phyloP scores from a whole-genome alignment of 64 coral and sea anemone genomes.

The Platygyra sinensis region DNA sequence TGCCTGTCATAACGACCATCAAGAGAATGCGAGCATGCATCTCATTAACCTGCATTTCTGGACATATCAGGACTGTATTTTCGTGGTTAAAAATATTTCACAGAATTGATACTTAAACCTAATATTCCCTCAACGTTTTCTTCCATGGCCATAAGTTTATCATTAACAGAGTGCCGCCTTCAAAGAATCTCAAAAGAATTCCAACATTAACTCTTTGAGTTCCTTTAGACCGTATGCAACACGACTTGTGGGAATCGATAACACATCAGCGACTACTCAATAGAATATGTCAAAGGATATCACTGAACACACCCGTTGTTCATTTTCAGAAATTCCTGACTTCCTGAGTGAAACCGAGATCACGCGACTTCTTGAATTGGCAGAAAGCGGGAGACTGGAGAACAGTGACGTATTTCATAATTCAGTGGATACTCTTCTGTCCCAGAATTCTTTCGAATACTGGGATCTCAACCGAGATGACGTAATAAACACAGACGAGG shows the following conservation, averaged over 20 bases:
- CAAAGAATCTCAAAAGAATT: too few relatives aligned
- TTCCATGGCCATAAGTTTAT: too few relatives aligned
- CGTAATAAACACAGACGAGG: conserved; percentile 43
- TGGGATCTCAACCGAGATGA: conserved; percentile 66
- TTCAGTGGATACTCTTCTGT: not conserved
- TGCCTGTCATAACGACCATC: too few relatives aligned
- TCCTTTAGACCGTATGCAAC: too few relatives aligned
- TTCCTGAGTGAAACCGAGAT: conserved; percentile 47
- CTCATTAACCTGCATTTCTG: too few relatives aligned
- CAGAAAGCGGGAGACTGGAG: conserved; percentile 34
- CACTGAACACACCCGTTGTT: not conserved
- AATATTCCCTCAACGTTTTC: not conserved
- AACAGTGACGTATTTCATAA: conserved; percentile 49
- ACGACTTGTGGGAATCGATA: not conserved
- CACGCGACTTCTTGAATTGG: conserved; percentile 16
- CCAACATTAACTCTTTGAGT: too few relatives aligned
- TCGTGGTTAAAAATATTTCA: too few relatives aligned
- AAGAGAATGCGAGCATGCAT: too few relatives aligned
- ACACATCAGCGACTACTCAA: not conserved
- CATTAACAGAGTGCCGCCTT: too few relatives aligned
- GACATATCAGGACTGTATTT: too few relatives aligned
- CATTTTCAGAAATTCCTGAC: conserved; percentile 50
- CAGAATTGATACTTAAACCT: too few relatives aligned
- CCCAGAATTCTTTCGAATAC: conserved; percentile 27
- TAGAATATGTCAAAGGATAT: not conserved